These are phyloP conservation scores for Pica pica DNA, from an alignment of 2,113 vertebrate genomes.

Conservation along the genomic window DNA sequence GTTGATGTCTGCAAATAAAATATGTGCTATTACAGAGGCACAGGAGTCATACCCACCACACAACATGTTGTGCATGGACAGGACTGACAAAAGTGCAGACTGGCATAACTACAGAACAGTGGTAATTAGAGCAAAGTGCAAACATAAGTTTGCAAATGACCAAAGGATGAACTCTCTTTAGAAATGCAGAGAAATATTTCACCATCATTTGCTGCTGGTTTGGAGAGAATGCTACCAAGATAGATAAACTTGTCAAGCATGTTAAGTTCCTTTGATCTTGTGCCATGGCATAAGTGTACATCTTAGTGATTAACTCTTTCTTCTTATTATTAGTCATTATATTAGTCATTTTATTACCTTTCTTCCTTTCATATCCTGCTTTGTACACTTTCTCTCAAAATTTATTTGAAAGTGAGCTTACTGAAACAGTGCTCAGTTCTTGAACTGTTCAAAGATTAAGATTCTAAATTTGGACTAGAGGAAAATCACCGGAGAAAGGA, in stretches of 20 bases:
- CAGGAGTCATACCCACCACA: not conserved
- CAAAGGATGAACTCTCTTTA: conserved; percentile 42
- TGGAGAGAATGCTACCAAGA: conserved; percentile 18
- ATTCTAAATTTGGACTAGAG: not conserved
- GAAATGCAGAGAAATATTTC: conserved; percentile 27
- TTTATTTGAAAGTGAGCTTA: not conserved
- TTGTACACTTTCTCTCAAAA: not conserved
- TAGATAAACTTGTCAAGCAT: conserved; percentile 27
- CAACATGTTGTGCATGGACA: not conserved
- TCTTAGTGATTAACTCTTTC: not conserved
- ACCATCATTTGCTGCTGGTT: not conserved
- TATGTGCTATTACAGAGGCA: not conserved
- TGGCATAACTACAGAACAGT: not conserved
- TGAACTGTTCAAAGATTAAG: not conserved
- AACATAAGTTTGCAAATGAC: not conserved
- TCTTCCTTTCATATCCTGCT: not conserved
- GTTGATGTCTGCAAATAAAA: not conserved
- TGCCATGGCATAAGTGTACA: not conserved
- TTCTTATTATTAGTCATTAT: too few species aligned
- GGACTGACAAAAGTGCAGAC: not conserved
- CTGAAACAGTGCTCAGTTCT: not conserved
- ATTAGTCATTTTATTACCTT: not conserved
- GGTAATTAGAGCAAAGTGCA: not conserved
- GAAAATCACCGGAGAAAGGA: not conserved
- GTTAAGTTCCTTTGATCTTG: conserved; percentile 26